Evolutionary conservation across 2,113 vertebrate species (phyloP).

Genomic region (Lipotes vexillifer): DNA sequence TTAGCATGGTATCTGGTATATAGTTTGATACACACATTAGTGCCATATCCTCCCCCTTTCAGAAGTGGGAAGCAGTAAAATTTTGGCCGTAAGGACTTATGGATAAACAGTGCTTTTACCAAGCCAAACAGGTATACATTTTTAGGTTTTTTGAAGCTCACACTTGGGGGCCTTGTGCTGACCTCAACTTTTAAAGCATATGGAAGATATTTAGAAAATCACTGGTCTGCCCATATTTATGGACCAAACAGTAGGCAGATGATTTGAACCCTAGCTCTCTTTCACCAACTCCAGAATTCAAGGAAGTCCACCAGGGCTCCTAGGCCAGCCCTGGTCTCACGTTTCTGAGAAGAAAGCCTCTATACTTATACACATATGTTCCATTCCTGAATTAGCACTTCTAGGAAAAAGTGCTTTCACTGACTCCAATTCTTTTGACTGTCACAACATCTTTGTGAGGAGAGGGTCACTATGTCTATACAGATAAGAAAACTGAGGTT

Average conservation of each 20-base stretch:
- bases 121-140: too few relatives aligned
- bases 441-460: background rate
- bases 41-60: background rate
- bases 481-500: background rate
- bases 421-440: background rate
- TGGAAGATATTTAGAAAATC: background rate
- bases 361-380: fast-evolving
- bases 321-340: background rate
- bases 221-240: background rate
- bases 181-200: background rate
- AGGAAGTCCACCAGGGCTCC: background rate
- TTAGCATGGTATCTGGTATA: background rate
- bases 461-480: background rate
- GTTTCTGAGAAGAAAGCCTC: background rate
- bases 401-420: background rate
- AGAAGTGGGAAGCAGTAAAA: background rate
- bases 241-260: background rate
- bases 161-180: background rate
- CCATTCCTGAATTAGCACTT: background rate
- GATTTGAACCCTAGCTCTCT: background rate
- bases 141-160: background rate
- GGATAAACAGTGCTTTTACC: background rate
- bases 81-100: background rate
- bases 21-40: background rate
- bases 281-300: background rate